Evolutionary conservation across 1,140 invertebrate genomes (phyloP).

Genomic region (Pachypeltis micranthus): DNA sequence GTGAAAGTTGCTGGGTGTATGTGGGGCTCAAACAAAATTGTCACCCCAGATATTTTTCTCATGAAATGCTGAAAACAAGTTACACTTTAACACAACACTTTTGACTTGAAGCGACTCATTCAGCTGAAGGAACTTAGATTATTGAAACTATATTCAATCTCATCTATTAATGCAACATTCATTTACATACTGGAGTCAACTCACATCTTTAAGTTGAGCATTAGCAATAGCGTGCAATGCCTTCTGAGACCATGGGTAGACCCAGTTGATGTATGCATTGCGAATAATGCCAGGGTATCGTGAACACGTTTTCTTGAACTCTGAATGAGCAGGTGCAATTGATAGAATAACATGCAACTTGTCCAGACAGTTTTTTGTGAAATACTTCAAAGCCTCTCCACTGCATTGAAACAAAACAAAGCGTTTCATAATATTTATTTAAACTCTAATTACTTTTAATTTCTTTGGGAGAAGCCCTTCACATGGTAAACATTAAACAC

Average conservation of each 20-base stretch:
- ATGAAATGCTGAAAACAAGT: too few species aligned
- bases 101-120: too few species aligned
- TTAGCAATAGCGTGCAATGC: conserved; percentile 72
- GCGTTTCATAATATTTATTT: too few species aligned
- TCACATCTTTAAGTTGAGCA: conserved; percentile 54
- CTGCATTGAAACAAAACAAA: too few species aligned
- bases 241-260: conserved; percentile 80
- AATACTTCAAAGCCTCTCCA: conserved; percentile 78
- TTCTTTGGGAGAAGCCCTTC: too few species aligned
- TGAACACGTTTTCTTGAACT: conserved; percentile 64
- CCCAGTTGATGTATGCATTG: conserved; percentile 90
- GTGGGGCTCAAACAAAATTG: too few species aligned
- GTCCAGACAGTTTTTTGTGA: conserved; percentile 56
- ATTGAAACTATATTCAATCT: background rate
- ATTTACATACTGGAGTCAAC: conserved; percentile 22
- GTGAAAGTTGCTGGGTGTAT: too few species aligned
- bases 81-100: too few species aligned
- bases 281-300: conserved; percentile 85
- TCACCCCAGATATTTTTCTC: too few species aligned
- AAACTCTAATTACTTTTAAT: too few species aligned
- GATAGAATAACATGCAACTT: conserved; percentile 80
- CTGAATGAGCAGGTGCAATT: conserved; percentile 74
- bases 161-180: conserved; percentile 12
- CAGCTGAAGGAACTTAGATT: background rate
- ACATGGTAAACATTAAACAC: too few species aligned